These are phyloP conservation scores for Eudyptes chrysolophus DNA, from an alignment of 2,113 vertebrate species.

Conservation along the genomic window DNA sequence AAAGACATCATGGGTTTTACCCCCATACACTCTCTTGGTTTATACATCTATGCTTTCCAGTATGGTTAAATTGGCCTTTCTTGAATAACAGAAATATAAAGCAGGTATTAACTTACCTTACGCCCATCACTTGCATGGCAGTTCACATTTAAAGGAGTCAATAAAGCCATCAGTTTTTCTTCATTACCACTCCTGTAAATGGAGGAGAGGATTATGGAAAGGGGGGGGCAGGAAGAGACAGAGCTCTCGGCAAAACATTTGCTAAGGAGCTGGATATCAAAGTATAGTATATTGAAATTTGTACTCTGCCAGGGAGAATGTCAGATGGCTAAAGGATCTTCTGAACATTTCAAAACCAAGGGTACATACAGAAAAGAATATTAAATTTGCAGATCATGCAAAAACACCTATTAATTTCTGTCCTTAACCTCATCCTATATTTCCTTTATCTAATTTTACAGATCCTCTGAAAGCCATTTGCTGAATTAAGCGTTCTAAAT, in stretches of 20 bases:
- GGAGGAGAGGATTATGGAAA: not conserved
- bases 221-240: not conserved
- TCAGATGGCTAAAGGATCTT: not conserved
- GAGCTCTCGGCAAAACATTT: constrained; percentile 31
- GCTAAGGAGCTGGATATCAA: constrained; percentile 4
- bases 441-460: constrained; percentile 6
- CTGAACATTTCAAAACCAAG: not conserved
- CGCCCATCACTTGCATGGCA: constrained; percentile 97
- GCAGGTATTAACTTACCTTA: constrained; percentile 84
- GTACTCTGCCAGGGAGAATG: not conserved
- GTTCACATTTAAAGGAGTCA: constrained; percentile 98
- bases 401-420: not conserved
- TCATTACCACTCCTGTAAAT: constrained; percentile 94
- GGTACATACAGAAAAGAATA: not conserved
- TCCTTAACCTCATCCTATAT: not conserved
- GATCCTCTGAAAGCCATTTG: constrained; percentile 47
- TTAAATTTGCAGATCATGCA: not conserved
- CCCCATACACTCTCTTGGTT: not conserved
- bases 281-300: not conserved
- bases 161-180: constrained; percentile 99
- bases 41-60: not conserved
- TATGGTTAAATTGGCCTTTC: not conserved
- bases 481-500: constrained; percentile 15
- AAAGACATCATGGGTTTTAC: not conserved
- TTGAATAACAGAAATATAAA: not conserved